phyloP scores from a whole-genome alignment of 2,797 vertebrate species.

The Molossus alvarezi region DNA sequence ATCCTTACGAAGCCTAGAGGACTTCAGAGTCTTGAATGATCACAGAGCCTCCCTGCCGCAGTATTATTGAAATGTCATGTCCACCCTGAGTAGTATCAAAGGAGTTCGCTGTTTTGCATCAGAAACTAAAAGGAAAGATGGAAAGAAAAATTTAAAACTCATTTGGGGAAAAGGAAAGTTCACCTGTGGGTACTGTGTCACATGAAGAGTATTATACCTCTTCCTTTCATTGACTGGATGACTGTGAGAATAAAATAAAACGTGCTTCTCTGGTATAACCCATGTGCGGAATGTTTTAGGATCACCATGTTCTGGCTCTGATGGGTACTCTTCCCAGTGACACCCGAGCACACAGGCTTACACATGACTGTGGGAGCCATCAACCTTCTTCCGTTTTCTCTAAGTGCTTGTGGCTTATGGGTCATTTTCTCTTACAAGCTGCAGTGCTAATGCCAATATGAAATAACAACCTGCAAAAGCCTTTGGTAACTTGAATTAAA shows the following conservation, averaged over 20 bases:
- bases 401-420: not conserved
- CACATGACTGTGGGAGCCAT: not conserved
- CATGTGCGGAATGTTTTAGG: slow-evolving; percentile 6
- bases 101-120: slow-evolving; percentile 74
- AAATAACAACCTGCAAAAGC: not conserved
- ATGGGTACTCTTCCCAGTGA: not conserved
- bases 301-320: not conserved
- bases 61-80: slow-evolving; percentile 67
- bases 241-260: not conserved
- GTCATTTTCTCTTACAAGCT: not conserved
- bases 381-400: not conserved
- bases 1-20: slow-evolving; percentile 76
- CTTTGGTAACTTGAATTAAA: not conserved
- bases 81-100: slow-evolving; percentile 78
- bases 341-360: not conserved
- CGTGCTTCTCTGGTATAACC: not conserved
- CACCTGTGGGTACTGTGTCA: slow-evolving; percentile 64
- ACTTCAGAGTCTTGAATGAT: slow-evolving; percentile 69
- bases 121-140: not conserved
- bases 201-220: slow-evolving; percentile 59
- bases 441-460: not conserved
- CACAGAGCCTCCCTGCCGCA: slow-evolving; percentile 10
- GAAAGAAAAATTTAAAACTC: not conserved
- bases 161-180: slow-evolving; percentile 68
- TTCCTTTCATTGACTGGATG: slow-evolving; percentile 55